Evolutionary conservation across 2,113 vertebrate genomes (phyloP), one percentile per base, ranked within the genome.

Genomic region (Motacilla tschutschensis): DNA sequence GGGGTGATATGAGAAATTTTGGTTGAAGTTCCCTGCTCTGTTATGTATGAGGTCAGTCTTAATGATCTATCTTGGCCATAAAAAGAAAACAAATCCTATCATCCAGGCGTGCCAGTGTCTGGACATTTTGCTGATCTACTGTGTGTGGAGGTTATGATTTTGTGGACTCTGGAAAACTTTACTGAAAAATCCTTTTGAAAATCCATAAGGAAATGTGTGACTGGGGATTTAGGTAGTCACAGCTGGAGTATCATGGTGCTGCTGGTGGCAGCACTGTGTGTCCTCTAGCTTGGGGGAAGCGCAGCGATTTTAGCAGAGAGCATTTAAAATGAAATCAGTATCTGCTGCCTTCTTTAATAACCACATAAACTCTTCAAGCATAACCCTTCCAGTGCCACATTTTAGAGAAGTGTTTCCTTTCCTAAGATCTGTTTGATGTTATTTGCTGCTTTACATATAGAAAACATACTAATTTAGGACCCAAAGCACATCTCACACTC

Each of bases 1-100:
- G 25, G 17, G 88, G 58, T 75, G 91, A 79, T 83, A 43, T 22
- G 79, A 91, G 82, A 81, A 85, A 89, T 84, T 67, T 53, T 63
- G 85, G 62, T 87, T 92, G 81, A 92, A 92, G 77, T 92, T 81
- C 58, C 40, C 38, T 53, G 24, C 58, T 79, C 62, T 67, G 65
- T 87, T 95, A 29, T 54, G 58, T 64, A 73, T 91, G 94, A 95
- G 55, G 58, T 94, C 92, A 93, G 69, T 69, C 54, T 85, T 69
- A 79, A 71, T 64, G 69, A 88, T 90, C 69, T 91, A 20, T 81
- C 85, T 89, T 92, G 82, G 88, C 84, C 57, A 21, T 75, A 66
- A 53, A 83, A 92, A 85, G 79, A 79, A 90, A 79, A 89, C 87
- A 53, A 53, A n/a, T 53, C 51, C 51, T 53, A 7, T 86, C 3